These are phyloP conservation scores for Propithecus deckenii DNA, from an alignment of 2,797 vertebrate genomes.

Conservation along the genomic window DNA sequence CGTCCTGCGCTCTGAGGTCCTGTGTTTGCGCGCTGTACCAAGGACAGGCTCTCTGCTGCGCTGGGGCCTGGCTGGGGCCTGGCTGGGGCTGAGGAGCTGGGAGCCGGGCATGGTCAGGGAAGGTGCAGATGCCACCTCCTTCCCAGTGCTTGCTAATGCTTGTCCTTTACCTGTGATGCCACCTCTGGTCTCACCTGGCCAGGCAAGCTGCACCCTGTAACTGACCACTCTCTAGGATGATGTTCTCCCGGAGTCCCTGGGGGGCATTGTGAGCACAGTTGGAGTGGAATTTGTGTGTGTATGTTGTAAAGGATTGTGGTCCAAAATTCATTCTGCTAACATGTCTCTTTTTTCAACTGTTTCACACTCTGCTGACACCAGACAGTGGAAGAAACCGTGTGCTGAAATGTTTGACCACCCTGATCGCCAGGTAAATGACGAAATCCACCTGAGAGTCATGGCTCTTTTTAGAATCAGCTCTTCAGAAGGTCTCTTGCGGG, in stretches of 20 bases:
- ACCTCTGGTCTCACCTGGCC: neutral
- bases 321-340: neutral
- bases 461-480: neutral
- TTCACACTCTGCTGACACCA: neutral
- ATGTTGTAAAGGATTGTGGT: neutral
- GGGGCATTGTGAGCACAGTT: too few species aligned
- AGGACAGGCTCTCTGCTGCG: neutral
- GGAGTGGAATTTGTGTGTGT: too few species aligned
- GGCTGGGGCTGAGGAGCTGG: neutral
- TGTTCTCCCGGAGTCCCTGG: neutral
- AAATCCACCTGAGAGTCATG: rapidly evolving
- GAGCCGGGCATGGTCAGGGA: neutral
- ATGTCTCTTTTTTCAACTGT: neutral
- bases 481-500: neutral
- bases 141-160: neutral
- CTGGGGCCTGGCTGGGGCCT: neutral
- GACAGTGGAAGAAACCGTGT: neutral
- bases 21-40: neutral
- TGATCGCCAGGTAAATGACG: neutral
- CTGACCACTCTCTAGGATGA: neutral
- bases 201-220: neutral
- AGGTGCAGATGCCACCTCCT: neutral
- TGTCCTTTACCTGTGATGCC: neutral
- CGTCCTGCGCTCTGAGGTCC: neutral
- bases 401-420: neutral